Evolutionary conservation across 2,888 invertebrate species (phyloP).

Genomic region (Eilema sororculum): DNA sequence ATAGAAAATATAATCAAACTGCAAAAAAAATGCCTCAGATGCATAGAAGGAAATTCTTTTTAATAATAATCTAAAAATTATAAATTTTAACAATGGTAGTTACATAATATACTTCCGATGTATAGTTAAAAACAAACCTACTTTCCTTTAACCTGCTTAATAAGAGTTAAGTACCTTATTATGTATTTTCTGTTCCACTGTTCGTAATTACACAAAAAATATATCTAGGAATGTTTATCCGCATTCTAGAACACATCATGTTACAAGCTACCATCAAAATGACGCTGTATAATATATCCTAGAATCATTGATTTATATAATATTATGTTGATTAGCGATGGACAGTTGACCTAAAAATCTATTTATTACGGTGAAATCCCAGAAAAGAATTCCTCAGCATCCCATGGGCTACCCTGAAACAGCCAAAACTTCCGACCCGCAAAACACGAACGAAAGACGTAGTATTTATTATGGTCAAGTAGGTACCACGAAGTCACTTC

Average conservation of each 20-base stretch:
- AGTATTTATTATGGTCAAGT: too few species aligned
- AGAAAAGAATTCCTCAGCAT: too few species aligned
- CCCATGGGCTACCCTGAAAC: too few species aligned
- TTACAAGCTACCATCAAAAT: not conserved
- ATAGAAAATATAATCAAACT: not conserved
- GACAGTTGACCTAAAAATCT: too few species aligned
- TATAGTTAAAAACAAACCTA: not conserved
- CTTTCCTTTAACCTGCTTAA: not conserved
- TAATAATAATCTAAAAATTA: not conserved
- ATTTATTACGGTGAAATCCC: too few species aligned
- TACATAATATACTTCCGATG: not conserved
- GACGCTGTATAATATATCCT: too few species aligned
- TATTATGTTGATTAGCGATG: too few species aligned
- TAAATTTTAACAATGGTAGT: constrained; percentile 6
- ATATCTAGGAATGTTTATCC: not conserved
- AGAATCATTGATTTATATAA: too few species aligned
- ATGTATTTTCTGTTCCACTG: not conserved
- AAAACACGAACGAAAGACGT: too few species aligned
- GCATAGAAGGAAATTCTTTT: not conserved
- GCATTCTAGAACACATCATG: not conserved
- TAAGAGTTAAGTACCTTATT: not conserved
- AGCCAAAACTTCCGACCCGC: too few species aligned
- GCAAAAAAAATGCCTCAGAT: not conserved
- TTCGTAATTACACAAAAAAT: not conserved
- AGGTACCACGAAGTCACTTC: too few species aligned